Base-by-base conservation (phyloP, 1,140 invertebrate species). In the Diplogasteroides magnus region DNA sequence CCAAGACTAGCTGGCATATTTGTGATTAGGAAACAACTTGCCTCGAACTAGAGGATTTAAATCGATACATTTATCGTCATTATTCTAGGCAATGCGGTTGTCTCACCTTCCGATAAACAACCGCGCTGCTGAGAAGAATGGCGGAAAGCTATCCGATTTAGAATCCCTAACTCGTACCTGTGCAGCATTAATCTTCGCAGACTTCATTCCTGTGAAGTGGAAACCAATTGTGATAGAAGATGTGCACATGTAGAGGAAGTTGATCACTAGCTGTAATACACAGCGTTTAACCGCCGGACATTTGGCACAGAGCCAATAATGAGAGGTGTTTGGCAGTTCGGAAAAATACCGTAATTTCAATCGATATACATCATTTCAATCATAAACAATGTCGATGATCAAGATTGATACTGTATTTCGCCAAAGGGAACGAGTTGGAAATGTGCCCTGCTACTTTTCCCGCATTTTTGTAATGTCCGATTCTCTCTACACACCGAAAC, bases 171-270 rank as follows among this genome's bases (percentile, higher is more conserved):
- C 60, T 11, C 69, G 58, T 74, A 80, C 78, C 64, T 78, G 74
- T 25, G 67, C 32, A 0, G 79, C 76, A 63, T 79, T 80, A 25
- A 75, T 67, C 13, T 71, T 70, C 14, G 79, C 80, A 28, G 75
- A 48, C 3, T 68, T 72, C 2, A 77, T 67, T 29, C 80, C 80
- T 60, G 80, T 82, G 57, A 82, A 31, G 73, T 80, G 79, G 32
- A 82, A 80, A n/a, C 79, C 79, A 62, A 80, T 80, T 11, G 68
- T 73, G 60, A 80, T 81, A 1, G 80, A 80, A 19, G 79, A 79
- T 1, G 81, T 78, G 64, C 79, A 80, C 67, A 80, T 74, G 72
- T 81, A 80, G 11, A 80, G 71, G 77, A 80, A 80, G 57, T 80
- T 82, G 68, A 80, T 80, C 14, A 77, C 78, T 31, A 80, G 37